These are phyloP conservation scores for Clarias laeviceps DNA, from an alignment of 2,797 vertebrate species.

Conservation along the genomic window DNA sequence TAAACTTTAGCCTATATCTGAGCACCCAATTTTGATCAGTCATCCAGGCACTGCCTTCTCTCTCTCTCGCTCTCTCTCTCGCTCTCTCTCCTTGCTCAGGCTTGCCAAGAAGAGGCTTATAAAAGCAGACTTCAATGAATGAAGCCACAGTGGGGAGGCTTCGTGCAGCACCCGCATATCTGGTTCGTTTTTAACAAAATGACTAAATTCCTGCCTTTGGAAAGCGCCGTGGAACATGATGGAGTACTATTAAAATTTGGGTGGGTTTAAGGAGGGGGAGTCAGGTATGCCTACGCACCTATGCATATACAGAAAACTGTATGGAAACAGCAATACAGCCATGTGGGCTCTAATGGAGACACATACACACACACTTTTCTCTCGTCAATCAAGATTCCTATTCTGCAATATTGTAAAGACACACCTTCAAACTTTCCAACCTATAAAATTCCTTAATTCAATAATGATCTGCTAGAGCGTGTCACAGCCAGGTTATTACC, in stretches of 20 bases:
- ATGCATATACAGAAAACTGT: conserved; percentile 32
- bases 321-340: conserved; percentile 47
- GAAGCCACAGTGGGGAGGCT: conserved; percentile 70
- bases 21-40: conserved; percentile 50
- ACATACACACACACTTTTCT: conserved; percentile 11
- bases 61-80: neutral
- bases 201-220: conserved; percentile 66
- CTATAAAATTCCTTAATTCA: conserved; percentile 1
- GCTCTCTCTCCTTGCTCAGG: conserved; percentile 39
- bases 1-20: conserved; percentile 3
- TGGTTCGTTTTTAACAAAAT: conserved; percentile 73
- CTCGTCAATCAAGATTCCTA: neutral
- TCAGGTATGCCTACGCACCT: conserved; percentile 16
- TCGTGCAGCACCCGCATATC: conserved; percentile 62
- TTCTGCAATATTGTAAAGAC: neutral
- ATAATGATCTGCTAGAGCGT: conserved; percentile 43
- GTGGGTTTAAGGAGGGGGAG: conserved; percentile 59
- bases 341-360: conserved; percentile 23
- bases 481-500: conserved; percentile 39
- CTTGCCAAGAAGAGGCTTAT: conserved; percentile 73
- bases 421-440: conserved; percentile 1
- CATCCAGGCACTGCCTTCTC: neutral
- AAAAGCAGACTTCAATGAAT: conserved; percentile 78
- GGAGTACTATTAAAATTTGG: conserved; percentile 67
- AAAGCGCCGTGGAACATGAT: conserved; percentile 62